Evolutionary conservation across 2,113 vertebrate genomes (phyloP), one percentile per base, ranked within the genome.

Genomic region (Gymnobelideus leadbeateri): DNA sequence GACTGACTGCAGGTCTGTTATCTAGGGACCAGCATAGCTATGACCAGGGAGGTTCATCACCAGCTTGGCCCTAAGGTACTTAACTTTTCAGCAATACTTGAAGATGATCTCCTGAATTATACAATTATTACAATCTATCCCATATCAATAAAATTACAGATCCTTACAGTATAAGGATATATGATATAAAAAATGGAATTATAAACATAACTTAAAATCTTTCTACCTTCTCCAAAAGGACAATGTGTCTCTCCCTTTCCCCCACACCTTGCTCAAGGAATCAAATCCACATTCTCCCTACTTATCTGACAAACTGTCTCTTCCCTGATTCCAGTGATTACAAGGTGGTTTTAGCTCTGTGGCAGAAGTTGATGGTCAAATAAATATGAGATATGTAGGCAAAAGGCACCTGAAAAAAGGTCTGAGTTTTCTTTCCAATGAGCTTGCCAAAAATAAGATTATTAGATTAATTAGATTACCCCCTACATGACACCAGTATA

Each of bases 191-290:
- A 55, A 55, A 55, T 55, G 8, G 23, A 92, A 93, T 92, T 89
- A 91, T 89, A 90, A 68, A 51, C 31, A 84, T 43, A 94, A 89
- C 89, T 61, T 94, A 93, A 54, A 55, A 95, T 61, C 53, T 52
- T 46, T n/a, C 24, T 54, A 54, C 21, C 25, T 28, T 96, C 92
- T 94, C 93, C 49, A 51, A 93, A 24, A 37, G 7, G 25, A 84
- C 91, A 95, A 7, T 24, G 8, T 89, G 2, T 9, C 3, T 23
- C 68, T 77, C 26, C 91, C 61, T 91, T 43, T 23, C 47, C n/a
- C 21, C 31, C 92, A 91, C 51, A 37, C 26, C 28, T 94, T 97
- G 50, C 61, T 89, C 47, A 77, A 8, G 1, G 2, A 26, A 55
- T 55, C 24, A 55, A 55, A 55, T 37, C 28, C 57, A 68, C 12